A percentile compares a stretch with the other conserved stretches of the same genome.
Evolutionary conservation across 2,888 invertebrate species (phyloP).

Genomic region (Drosophila tripunctata): DNA sequence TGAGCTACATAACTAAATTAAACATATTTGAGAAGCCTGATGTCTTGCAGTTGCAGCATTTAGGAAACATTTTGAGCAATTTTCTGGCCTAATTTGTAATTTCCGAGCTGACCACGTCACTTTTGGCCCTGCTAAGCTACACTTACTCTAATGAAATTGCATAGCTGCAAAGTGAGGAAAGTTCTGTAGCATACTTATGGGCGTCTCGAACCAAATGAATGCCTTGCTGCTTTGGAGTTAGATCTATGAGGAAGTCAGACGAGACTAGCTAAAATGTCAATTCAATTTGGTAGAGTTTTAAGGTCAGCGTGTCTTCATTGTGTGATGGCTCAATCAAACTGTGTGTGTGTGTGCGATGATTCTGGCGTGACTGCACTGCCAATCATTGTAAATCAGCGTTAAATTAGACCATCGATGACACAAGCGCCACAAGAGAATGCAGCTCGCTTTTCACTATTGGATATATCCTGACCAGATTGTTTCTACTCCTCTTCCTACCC

Average conservation of each 20-base stretch:
- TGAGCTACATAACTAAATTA: neutral
- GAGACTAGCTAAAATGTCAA: slow-evolving; percentile 50
- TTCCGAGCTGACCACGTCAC: neutral
- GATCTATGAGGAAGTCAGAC: neutral
- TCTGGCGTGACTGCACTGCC: slow-evolving; percentile 69
- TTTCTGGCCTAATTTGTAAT: slow-evolving; percentile 6
- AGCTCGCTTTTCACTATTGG: slow-evolving; percentile 23
- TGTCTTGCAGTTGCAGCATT: neutral
- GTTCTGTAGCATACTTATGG: slow-evolving; percentile 7
- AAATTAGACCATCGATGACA: slow-evolving; percentile 68
- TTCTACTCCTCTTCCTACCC: neutral
- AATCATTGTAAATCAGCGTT: slow-evolving; percentile 68
- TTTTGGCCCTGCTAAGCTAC: too few species aligned
- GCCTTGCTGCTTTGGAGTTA: neutral
- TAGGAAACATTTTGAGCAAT: neutral
- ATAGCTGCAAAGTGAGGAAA: slow-evolving; percentile 6
- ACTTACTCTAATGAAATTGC: neutral
- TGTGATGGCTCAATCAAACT: slow-evolving; percentile 65
- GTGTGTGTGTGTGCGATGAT: neutral
- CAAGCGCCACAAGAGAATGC: slow-evolving; percentile 15
- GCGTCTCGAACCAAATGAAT: slow-evolving; percentile 12
- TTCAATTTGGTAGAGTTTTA: slow-evolving; percentile 52
- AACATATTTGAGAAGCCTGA: neutral
- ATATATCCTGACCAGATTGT: neutral
- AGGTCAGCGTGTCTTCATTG: slow-evolving; percentile 45